Evolutionary conservation across 2,888 invertebrate genomes (phyloP), one percentile per base, ranked within the genome.

Genomic region (Dyspetes luteomarginatus): DNA sequence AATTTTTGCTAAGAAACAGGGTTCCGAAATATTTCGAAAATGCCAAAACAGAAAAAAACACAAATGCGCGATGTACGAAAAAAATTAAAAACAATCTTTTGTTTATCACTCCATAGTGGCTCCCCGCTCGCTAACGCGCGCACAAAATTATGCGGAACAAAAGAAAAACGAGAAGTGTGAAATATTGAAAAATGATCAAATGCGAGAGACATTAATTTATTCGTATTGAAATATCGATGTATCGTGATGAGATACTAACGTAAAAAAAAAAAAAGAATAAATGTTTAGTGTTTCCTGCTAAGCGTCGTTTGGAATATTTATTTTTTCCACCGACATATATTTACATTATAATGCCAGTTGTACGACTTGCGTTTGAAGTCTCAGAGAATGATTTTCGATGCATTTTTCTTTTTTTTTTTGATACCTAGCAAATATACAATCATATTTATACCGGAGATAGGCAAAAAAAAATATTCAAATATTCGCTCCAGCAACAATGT

Each of bases 1-100:
- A 41, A 65, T 74, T 69, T 58, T 77, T 60, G 30, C 69, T 55
- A 67, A 75, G 78, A 64, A 68, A 82, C 82, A 81, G 81, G 82
- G 82, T 82, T 81, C 69, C 62, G 77, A 68, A 71, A 72, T 48
- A 62, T 69, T 78, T 68, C 67, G 62, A 67, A 43, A 69, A 26
- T 17, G 55, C 50, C 45, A 52, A 56, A 68, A 56, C 50, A 62
- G n/a, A n/a, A n/a, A n/a, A n/a, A n/a, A n/a, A n/a, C n/a, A n/a
- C n/a, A n/a, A n/a, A n/a, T n/a, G n/a, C n/a, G n/a, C n/a, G n/a
- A n/a, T n/a, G n/a, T n/a, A n/a, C n/a, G n/a, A n/a, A n/a, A n/a
- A n/a, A n/a, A n/a, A n/a, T n/a, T n/a, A n/a, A n/a, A n/a, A n/a
- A n/a, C n/a, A n/a, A n/a, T 67, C 17, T 7, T 36, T 12, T 4